phyloP scores from a whole-genome alignment of 2,113 vertebrate species.

The Melanotaenia duboulayi region DNA sequence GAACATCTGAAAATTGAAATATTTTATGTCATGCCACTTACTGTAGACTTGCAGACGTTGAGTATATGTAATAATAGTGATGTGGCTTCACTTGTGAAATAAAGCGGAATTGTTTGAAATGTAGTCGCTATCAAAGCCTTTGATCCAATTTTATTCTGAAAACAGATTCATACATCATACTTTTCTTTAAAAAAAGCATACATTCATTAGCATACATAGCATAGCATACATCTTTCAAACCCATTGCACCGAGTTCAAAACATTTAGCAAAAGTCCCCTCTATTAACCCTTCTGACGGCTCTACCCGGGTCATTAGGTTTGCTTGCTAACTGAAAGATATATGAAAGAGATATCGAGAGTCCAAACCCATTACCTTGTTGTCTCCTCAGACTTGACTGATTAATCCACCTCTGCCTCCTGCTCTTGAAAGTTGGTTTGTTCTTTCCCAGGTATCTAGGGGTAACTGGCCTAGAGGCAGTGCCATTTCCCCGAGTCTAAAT shows the following conservation, averaged over 20 bases:
- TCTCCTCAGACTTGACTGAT: constrained; percentile 57
- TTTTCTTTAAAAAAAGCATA: background rate
- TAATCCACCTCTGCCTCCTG: constrained; percentile 34
- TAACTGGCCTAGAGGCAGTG: constrained; percentile 66
- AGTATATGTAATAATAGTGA: too few species aligned
- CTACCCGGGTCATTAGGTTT: constrained; percentile 43
- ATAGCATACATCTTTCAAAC: constrained; percentile 13
- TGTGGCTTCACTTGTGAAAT: too few species aligned
- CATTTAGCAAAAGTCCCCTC: constrained; percentile 13
- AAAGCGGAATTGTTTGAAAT: too few species aligned
- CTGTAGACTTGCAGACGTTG: too few species aligned
- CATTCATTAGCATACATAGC: too few species aligned
- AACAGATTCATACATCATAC: background rate
- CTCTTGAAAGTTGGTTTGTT: constrained; percentile 34
- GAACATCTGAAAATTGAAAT: background rate
- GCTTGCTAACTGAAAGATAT: constrained; percentile 28
- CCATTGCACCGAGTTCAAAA: background rate
- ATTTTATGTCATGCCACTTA: background rate
- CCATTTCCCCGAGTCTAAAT: constrained; percentile 73
- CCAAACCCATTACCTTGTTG: constrained; percentile 61
- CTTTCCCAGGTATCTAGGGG: constrained; percentile 68
- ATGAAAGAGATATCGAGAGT: constrained; percentile 18
- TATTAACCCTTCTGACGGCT: constrained; percentile 30
- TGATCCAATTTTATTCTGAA: background rate
- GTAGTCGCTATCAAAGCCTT: too few species aligned